Conservation (phyloP, 2,797 vertebrate species). For the Brotula barbata region DNA sequence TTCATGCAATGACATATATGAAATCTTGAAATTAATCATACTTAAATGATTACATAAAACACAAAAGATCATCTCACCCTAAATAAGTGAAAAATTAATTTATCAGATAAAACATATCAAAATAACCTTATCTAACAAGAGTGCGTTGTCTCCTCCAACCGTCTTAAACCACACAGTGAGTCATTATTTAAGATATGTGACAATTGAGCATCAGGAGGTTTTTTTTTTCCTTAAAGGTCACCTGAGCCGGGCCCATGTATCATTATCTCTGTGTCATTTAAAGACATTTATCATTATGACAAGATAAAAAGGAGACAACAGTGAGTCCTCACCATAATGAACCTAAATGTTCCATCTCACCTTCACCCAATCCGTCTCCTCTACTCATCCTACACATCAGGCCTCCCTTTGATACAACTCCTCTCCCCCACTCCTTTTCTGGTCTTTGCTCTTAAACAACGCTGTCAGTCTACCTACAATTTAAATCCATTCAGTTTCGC, state of each 20-base stretch:
- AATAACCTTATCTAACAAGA: background rate
- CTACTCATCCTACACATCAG: conserved; percentile 9
- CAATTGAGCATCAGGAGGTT: conserved; percentile 20
- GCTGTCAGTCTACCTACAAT: conserved; percentile 8
- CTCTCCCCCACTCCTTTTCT: conserved; percentile 5
- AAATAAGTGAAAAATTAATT: background rate
- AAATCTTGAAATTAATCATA: too few species aligned
- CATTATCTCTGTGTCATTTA: conserved; percentile 50
- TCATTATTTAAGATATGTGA: conserved; percentile 8
- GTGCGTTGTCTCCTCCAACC: background rate
- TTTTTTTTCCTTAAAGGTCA: conserved; percentile 54
- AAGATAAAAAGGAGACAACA: conserved; percentile 48
- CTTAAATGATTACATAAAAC: too few species aligned
- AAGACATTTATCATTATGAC: conserved; percentile 54
- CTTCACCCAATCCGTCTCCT: conserved; percentile 24
- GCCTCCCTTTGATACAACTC: conserved; percentile 2
- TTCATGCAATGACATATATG: too few species aligned
- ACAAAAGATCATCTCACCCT: too few species aligned
- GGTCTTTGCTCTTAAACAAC: conserved; percentile 5
- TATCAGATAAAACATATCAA: background rate
- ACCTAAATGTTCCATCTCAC: conserved; percentile 50
- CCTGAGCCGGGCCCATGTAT: conserved; percentile 36
- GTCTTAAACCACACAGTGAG: conserved; percentile 4
- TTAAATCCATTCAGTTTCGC: background rate
- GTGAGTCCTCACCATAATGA: conserved; percentile 57